Evolutionary conservation across 2,888 invertebrate species (phyloP).

Genomic region (Pseudococcus viburni): DNA sequence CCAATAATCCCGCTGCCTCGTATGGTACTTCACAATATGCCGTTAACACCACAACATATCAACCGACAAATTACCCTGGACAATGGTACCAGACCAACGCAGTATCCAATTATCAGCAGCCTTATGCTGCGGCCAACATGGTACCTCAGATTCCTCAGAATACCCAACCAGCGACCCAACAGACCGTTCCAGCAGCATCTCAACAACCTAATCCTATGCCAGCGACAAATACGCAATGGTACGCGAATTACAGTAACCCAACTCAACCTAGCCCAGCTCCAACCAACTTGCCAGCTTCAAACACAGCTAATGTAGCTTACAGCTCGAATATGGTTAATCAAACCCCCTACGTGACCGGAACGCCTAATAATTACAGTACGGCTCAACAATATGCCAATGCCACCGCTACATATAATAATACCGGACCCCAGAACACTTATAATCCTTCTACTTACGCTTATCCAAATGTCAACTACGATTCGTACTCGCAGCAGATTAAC

Average conservation of each 20-base stretch:
- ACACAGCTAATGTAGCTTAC: background rate
- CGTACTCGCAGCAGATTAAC: conserved; percentile 7
- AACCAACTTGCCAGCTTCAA: background rate
- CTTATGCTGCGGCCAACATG: background rate
- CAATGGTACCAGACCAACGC: conserved; percentile 14
- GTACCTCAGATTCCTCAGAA: background rate
- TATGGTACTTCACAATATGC: background rate
- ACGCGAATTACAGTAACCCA: background rate
- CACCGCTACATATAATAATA: conserved; percentile 72
- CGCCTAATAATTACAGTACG: conserved; percentile 12
- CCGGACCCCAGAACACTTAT: background rate
- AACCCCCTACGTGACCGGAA: background rate
- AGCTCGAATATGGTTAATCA: background rate
- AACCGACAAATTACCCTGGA: background rate
- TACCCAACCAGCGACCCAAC: background rate
- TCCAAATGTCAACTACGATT: background rate
- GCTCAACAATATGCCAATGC: conserved; percentile 73
- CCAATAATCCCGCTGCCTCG: background rate
- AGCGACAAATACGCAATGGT: conserved; percentile 32
- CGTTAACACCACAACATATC: background rate
- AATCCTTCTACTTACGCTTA: conserved; percentile 1
- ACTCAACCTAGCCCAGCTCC: background rate
- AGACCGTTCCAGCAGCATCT: background rate
- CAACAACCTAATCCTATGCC: background rate
- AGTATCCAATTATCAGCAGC: conserved; percentile 29